Percentiles rank a stretch among this genome's conserved stretches.
phyloP scores from a whole-genome alignment of 35 echinoderm and acorn worm species.

The Lytechinus variegatus region DNA sequence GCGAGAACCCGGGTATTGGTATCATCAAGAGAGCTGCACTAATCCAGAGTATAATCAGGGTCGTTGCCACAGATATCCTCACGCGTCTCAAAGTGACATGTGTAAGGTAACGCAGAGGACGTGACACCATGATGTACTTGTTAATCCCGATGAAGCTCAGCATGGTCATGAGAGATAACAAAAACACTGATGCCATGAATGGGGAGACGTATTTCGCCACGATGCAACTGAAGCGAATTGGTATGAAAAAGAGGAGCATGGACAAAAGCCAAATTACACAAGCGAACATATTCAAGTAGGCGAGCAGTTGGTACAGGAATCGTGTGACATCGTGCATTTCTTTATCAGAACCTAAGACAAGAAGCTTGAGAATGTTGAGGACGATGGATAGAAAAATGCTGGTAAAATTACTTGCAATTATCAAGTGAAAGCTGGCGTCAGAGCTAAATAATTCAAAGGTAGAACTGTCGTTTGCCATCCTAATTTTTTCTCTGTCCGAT shows the following conservation, averaged over 20 bases:
- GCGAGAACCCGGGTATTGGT: slow-evolving; percentile 6
- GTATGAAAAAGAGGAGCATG: not conserved
- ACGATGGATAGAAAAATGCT: not conserved
- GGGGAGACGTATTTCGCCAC: not conserved
- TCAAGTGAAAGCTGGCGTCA: not conserved
- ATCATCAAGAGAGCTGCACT: not conserved
- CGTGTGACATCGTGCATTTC: slow-evolving; percentile 46
- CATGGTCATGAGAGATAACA: not conserved
- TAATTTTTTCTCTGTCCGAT: not conserved
- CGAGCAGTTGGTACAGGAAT: slow-evolving; percentile 27
- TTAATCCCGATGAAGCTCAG: slow-evolving; percentile 34
- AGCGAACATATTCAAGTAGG: not conserved
- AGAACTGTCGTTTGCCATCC: not conserved
- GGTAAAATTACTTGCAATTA: not conserved
- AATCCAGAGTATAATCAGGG: not conserved
- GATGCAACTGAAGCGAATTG: not conserved
- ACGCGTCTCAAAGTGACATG: not conserved
- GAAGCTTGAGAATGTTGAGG: slow-evolving; percentile 1
- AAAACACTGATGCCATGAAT: not conserved
- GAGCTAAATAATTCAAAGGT: not conserved
- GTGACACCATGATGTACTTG: slow-evolving; percentile 35
- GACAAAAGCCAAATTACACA: not conserved
- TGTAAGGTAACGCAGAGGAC: not conserved
- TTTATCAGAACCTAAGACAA: not conserved
- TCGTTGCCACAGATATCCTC: not conserved